These are phyloP conservation scores for Myotis myotis DNA, from an alignment of 2,797 vertebrate genomes.

Conservation along the genomic window DNA sequence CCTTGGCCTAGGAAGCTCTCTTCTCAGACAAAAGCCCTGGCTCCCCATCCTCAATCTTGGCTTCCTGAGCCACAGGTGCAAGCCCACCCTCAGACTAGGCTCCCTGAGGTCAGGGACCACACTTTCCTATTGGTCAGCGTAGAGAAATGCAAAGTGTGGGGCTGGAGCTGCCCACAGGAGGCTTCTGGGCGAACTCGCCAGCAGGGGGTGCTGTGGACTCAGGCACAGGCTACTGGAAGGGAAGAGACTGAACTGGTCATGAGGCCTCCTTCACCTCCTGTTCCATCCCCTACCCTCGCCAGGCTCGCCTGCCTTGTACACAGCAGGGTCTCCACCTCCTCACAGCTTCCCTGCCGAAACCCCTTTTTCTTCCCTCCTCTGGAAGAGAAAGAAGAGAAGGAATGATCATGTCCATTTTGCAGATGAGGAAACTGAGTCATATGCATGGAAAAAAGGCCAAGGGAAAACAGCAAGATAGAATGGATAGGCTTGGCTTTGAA, in stretches of 20 bases:
- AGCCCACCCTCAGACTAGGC: background rate
- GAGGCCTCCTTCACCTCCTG: background rate
- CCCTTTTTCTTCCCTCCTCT: background rate
- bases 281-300: background rate
- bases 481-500: background rate
- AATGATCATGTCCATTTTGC: background rate
- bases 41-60: background rate
- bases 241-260: background rate
- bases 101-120: background rate
- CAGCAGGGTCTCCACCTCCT: background rate
- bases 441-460: background rate
- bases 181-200: slow-evolving; percentile 40
- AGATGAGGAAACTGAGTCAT: background rate
- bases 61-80: background rate
- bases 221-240: background rate
- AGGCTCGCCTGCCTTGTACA: background rate
- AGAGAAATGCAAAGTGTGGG: background rate
- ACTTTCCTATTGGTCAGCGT: background rate
- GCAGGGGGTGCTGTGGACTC: slow-evolving; percentile 70
- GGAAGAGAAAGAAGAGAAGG: background rate
- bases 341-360: background rate
- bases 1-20: background rate
- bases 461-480: background rate
- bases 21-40: background rate
- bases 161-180: slow-evolving; percentile 67